Base-by-base conservation (phyloP, 2,797 vertebrate genomes). In the Coracias cyanogaster region DNA sequence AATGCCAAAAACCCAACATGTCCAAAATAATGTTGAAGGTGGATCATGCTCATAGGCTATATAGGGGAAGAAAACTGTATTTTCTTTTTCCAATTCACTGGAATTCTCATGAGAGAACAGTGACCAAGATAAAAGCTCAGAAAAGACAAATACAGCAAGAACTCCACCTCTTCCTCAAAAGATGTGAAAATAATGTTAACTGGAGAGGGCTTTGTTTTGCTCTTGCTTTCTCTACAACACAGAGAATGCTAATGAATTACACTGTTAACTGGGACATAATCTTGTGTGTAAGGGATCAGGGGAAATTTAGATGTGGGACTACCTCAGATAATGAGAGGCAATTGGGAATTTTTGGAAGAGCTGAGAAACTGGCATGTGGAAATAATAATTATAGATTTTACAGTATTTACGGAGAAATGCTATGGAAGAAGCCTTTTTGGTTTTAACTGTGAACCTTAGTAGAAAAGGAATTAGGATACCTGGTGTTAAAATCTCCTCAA, bases 331-430 rank as follows among this genome's bases (percentile, higher is more conserved):
- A 97, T 93, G 93, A 98, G 90, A 94, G 55, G 71, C 94, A 97
- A 96, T 7, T 96, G 96, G 94, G 96, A 97, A 90, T 95, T 95
- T 92, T 90, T 66, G 72, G 51, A 87, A 94, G 65, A 91, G 49
- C 76, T 64, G 43, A 89, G 73, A 96, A 96, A 93, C 64, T 96
- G 95, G 84, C 94, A 94, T 81, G 86, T 94, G 82, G 90, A 97
- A 97, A 95, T 93, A 96, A 97, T 96, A 97, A 96, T 97, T 97
- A 96, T 54, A 91, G 95, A 91, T 97, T 97, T 97, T 97, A 93
- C 92, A 97, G 90, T 96, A 94, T 96, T 97, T 97, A 94, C 91
- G 16, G 73, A 93, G 65, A 89, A 93, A 95, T 24, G 18, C 15
- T 74, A 35, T 39, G 45, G 73, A 91, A 83, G 61, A 88, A 92